Conservation (phyloP, 2,113 vertebrate species). For the Peromyscus maniculatus region DNA sequence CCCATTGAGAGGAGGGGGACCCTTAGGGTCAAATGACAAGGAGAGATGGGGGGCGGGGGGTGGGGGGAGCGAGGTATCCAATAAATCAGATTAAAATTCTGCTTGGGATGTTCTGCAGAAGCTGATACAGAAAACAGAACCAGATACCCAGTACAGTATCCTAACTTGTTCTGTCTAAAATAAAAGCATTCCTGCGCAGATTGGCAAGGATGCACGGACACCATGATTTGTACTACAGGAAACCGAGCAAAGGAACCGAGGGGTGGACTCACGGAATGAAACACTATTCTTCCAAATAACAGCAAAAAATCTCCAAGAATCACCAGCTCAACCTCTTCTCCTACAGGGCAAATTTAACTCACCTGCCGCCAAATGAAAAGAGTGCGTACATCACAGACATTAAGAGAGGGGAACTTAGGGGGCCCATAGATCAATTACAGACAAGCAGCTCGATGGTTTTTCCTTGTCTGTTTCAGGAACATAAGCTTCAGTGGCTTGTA, state of each 20-base stretch:
- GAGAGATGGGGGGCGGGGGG: not conserved
- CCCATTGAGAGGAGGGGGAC: not conserved
- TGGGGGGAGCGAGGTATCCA: not conserved
- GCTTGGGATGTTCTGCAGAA: not conserved
- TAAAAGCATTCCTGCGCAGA: not conserved
- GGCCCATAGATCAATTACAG: not conserved
- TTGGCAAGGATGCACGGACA: fast-evolving
- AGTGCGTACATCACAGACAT: not conserved
- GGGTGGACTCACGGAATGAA: not conserved
- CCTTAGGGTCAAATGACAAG: constrained; percentile 65
- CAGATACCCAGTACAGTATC: not conserved
- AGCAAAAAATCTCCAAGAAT: not conserved
- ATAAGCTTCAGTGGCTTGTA: not conserved
- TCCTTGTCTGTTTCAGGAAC: not conserved
- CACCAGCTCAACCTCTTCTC: not conserved
- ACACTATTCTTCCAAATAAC: not conserved
- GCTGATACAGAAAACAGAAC: not conserved
- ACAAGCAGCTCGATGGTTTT: not conserved
- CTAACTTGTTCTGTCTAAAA: not conserved
- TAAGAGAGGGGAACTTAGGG: not conserved
- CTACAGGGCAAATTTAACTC: not conserved
- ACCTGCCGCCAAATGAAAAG: not conserved
- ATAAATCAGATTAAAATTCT: constrained; percentile 16
- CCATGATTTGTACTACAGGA: not conserved
- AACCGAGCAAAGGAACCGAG: not conserved